Evolutionary conservation across 2,797 vertebrate genomes (phyloP).

Genomic region (Eurystomus glaucurus): DNA sequence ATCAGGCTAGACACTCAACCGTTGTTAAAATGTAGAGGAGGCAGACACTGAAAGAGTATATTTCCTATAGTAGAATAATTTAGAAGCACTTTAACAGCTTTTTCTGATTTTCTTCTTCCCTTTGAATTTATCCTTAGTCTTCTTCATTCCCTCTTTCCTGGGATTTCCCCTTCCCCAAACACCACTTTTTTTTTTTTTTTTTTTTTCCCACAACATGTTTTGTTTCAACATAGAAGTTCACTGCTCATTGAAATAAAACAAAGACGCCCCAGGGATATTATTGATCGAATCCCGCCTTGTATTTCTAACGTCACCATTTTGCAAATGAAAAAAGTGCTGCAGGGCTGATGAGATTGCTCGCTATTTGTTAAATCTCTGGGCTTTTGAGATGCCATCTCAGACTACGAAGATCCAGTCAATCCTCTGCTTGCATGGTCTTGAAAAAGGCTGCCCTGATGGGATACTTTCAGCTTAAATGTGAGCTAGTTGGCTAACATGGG

Average conservation of each 20-base stretch:
- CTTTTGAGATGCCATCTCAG: background rate
- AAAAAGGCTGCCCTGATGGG: background rate
- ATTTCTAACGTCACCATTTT: background rate
- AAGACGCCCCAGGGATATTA: background rate
- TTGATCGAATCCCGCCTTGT: background rate
- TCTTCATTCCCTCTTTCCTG: background rate
- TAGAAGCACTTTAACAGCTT: background rate
- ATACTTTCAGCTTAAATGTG: background rate
- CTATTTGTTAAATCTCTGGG: background rate
- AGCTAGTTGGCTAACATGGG: background rate
- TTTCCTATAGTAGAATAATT: background rate
- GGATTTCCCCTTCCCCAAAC: background rate
- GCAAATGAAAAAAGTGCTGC: background rate
- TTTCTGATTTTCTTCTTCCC: background rate
- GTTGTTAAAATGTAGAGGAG: conserved; percentile 1
- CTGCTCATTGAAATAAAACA: conserved; percentile 26
- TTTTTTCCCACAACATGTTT: background rate
- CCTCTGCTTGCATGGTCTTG: background rate
- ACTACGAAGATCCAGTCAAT: background rate
- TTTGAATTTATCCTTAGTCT: background rate
- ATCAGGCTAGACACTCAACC: background rate
- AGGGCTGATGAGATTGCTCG: background rate
- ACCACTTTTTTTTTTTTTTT: background rate
- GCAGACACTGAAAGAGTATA: background rate
- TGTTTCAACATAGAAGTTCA: conserved; percentile 15